Evolutionary conservation across 2,797 vertebrate species (phyloP), one percentile per base, ranked within the genome.

Genomic region (Enteromius argenteus): DNA sequence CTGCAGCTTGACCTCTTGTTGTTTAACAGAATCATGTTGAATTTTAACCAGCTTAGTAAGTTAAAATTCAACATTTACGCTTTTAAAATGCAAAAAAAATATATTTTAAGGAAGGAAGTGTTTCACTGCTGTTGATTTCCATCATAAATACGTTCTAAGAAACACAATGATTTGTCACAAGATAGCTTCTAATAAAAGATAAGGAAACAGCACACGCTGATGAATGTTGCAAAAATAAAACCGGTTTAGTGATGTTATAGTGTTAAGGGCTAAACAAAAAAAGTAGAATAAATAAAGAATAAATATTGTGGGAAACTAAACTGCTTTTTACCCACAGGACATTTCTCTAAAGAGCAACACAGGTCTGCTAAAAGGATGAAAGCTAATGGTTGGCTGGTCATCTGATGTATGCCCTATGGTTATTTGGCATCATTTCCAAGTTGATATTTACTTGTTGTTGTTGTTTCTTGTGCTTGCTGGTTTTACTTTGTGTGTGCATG

Each of bases 321-420:
- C 3, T 21, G 15, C 66, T 35, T 81, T 2, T 81, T 73, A 35
- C 56, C 19, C 56, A 37, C 27, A 32, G 67, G 67, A 60, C 23
- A n/a, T 39, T 81, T 69, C 15, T 21, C 51, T 72, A n/a, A 71
- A 72, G 19, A 72, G 30, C 39, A 56, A 30, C 49, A 58, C 23
- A n/a, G 51, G 32, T 32, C 67, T 72, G 51, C 23, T 27, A 71
- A 60, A 49, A 51, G 27, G 23, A 71, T 44, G 11, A 32, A 46
- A 58, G 79, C 35, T 72, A 80, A 80, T 60, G 79, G 79, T 53
- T 49, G 27, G 30, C 73, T 66, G 39, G 80, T 71, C 42, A 37
- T 17, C 62, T 83, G 44, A 69, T 11, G 4, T 23, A 42, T 53
- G 72, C 2, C 60, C 15, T 53, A 23, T 76, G 58, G 71, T 51